phyloP scores from a whole-genome alignment of 2,113 vertebrate species.

The Mesembrinibis cayennensis region DNA sequence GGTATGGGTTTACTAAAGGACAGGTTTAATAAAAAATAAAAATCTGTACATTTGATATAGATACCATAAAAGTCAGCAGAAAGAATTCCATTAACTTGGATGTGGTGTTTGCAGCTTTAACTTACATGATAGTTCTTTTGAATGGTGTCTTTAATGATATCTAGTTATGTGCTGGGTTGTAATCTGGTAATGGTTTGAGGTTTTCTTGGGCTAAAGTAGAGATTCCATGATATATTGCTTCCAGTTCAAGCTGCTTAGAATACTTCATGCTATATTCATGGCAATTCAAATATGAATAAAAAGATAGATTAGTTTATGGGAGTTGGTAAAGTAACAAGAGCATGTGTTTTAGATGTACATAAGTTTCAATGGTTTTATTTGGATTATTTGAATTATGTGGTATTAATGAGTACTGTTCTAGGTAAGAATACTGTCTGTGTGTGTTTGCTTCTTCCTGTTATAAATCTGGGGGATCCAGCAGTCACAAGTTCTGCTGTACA shows the following conservation, averaged over 20 bases:
- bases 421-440: not conserved
- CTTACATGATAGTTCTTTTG: not conserved
- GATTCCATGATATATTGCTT: not conserved
- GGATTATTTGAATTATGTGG: not conserved
- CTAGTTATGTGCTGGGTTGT: not conserved
- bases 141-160: not conserved
- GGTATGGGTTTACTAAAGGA: not conserved
- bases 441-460: not conserved
- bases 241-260: not conserved
- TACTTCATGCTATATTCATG: not conserved
- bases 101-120: not conserved
- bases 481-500: not conserved
- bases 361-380: not conserved
- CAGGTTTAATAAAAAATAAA: not conserved
- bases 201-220: not conserved
- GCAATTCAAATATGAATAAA: not conserved
- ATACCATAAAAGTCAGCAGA: not conserved
- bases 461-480: not conserved
- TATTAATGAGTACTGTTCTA: not conserved
- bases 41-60: not conserved
- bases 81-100: not conserved
- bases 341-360: not conserved
- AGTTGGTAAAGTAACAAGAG: not conserved
- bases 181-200: not conserved
- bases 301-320: not conserved